Conservation (phyloP, 2,888 invertebrate species). For the Autographa pulchrina region DNA sequence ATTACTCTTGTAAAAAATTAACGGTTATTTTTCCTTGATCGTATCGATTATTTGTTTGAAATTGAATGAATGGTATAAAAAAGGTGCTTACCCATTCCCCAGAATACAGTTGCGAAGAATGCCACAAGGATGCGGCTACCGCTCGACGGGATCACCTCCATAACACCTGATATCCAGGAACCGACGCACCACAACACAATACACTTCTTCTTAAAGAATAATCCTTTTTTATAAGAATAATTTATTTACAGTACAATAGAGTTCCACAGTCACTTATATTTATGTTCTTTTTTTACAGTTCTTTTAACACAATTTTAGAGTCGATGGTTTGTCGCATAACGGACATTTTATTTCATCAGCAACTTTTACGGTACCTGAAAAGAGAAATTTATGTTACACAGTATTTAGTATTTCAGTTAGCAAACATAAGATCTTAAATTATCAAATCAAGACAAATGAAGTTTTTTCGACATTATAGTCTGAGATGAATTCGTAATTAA, state of each 20-base stretch:
- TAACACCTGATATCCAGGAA: constrained; percentile 74
- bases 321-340: constrained; percentile 76
- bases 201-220: constrained; percentile 32
- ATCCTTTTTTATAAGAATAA: no score
- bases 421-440: background rate
- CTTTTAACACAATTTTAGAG: constrained; percentile 53
- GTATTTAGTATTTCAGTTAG: background rate
- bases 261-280: constrained; percentile 40
- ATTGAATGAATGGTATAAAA: constrained; percentile 6
- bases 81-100: constrained; percentile 85
- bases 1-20: background rate
- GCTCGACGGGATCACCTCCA: constrained; percentile 80
- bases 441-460: background rate
- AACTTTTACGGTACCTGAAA: constrained; percentile 70
- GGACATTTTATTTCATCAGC: constrained; percentile 70
- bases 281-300: constrained; percentile 3
- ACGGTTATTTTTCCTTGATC: background rate
- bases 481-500: no score
- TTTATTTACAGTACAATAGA: constrained; percentile 45
- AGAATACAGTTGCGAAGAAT: constrained; percentile 83
- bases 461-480: background rate
- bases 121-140: constrained; percentile 85
- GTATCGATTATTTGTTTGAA: background rate
- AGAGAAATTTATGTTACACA: constrained; percentile 46
- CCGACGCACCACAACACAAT: constrained; percentile 58